A percentile compares a stretch with the other conserved stretches of the same genome.
Evolutionary conservation across 1,140 invertebrate species (phyloP).

Genomic region (Epicauta chinensis): DNA sequence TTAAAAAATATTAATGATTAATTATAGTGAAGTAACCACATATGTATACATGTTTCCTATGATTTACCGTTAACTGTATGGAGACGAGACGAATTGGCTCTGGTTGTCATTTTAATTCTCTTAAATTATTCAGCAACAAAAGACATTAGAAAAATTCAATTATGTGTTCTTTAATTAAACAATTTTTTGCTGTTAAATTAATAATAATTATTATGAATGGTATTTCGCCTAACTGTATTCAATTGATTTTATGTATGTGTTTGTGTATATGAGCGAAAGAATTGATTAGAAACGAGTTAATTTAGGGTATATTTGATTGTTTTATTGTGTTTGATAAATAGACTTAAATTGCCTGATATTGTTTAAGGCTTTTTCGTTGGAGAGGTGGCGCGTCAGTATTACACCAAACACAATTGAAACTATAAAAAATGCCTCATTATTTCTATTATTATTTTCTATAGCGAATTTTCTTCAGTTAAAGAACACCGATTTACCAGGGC

Average conservation of each 20-base stretch:
- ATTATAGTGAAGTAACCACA: slow-evolving; percentile 29
- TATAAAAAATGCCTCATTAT: neutral
- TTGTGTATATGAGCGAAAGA: too few relatives aligned
- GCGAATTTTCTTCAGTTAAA: neutral
- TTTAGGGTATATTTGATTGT: neutral
- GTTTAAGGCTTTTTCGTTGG: neutral
- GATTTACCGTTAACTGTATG: slow-evolving; percentile 31
- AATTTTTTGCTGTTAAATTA: too few relatives aligned
- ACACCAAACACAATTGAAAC: neutral
- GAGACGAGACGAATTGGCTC: slow-evolving; percentile 24
- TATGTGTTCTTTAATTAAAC: neutral
- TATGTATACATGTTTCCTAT: slow-evolving; percentile 36
- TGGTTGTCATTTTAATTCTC: slow-evolving; percentile 22
- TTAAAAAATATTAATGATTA: slow-evolving; percentile 35
- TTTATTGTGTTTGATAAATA: too few relatives aligned
- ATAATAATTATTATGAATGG: too few relatives aligned
- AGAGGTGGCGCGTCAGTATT: neutral
- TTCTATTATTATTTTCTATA: too few relatives aligned
- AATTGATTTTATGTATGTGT: too few relatives aligned
- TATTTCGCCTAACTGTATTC: too few relatives aligned
- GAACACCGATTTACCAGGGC: slow-evolving; percentile 28
- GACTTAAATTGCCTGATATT: too few relatives aligned
- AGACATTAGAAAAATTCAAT: neutral
- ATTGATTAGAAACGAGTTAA: neutral
- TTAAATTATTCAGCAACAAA: slow-evolving; percentile 6